Evolutionary conservation across 2,888 invertebrate species (phyloP).

Genomic region (Hymenopus coronatus): DNA sequence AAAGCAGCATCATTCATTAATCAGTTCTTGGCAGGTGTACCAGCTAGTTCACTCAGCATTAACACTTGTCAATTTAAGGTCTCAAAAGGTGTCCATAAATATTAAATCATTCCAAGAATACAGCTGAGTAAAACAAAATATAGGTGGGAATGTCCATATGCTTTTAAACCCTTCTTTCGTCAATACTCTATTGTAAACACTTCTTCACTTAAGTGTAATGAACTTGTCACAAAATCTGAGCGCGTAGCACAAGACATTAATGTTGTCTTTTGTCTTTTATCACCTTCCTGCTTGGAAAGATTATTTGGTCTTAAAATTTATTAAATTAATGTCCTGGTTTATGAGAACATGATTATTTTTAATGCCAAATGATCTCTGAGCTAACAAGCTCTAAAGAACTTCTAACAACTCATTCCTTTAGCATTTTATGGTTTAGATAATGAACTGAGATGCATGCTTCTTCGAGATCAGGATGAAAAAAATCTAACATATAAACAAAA

Average conservation of each 20-base stretch:
- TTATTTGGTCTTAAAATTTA: neutral
- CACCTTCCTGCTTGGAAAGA: neutral
- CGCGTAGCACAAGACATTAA: neutral
- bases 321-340: neutral
- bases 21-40: neutral
- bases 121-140: neutral
- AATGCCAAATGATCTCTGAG: neutral
- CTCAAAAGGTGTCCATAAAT: neutral
- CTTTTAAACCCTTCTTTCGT: neutral
- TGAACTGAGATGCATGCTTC: conserved; percentile 4
- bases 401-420: neutral
- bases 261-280: neutral
- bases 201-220: too few relatives aligned
- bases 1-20: neutral
- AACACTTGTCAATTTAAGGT: neutral
- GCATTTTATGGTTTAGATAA: neutral
- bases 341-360: neutral
- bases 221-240: too few relatives aligned
- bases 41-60: neutral
- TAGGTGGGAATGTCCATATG: neutral
- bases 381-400: neutral
- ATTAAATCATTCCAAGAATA: neutral
- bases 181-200: too few relatives aligned
- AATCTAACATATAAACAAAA: conserved; percentile 28
- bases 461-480: conserved; percentile 29